Conservation (phyloP, 2,113 vertebrate genomes). For the Cebidichthys violaceus region DNA sequence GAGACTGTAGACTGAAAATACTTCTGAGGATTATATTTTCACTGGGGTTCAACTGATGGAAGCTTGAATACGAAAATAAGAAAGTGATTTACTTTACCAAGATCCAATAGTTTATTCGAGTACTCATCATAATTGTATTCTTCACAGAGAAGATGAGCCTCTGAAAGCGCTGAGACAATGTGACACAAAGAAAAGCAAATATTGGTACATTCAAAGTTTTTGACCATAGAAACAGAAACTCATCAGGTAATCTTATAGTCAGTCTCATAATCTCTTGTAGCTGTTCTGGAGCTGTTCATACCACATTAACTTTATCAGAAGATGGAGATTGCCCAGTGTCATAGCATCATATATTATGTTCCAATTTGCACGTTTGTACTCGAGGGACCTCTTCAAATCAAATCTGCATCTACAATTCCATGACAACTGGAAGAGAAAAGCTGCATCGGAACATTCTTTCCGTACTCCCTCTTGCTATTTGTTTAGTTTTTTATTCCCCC, state of each 20-base stretch:
- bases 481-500: slow-evolving; percentile 33
- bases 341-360: neutral
- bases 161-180: neutral
- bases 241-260: neutral
- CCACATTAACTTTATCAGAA: neutral
- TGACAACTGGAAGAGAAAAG: slow-evolving; percentile 16
- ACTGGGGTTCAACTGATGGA: slow-evolving; percentile 16
- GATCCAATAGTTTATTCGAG: neutral
- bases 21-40: slow-evolving; percentile 18
- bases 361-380: neutral
- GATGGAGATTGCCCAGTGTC: neutral
- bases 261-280: neutral
- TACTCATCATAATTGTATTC: neutral
- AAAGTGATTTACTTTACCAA: neutral
- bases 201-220: slow-evolving; percentile 4
- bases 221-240: neutral
- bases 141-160: neutral
- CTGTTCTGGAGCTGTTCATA: neutral
- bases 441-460: slow-evolving; percentile 81
- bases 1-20: neutral
- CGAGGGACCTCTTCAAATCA: neutral
- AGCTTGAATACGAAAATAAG: slow-evolving; percentile 15
- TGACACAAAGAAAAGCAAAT: slow-evolving; percentile 15
- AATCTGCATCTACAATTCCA: neutral
- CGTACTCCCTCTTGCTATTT: slow-evolving; percentile 43